Evolutionary conservation across 2,797 vertebrate genomes (phyloP).

Genomic region (Eulemur mongoz): DNA sequence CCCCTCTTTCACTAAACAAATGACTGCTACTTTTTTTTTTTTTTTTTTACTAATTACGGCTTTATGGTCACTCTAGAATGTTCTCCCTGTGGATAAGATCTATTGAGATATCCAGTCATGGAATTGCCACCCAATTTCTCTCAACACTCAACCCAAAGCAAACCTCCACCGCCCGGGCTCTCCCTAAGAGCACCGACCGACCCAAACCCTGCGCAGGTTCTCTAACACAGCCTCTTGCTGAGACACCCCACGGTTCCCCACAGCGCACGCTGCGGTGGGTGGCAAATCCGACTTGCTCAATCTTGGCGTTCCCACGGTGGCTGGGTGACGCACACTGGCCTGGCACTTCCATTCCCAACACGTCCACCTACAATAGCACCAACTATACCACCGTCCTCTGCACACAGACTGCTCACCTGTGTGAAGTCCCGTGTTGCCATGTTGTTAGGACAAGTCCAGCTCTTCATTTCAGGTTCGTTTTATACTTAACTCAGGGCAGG

Average conservation of each 20-base stretch:
- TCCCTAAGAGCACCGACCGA: background rate
- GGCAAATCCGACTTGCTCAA: background rate
- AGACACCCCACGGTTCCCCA: fast-evolving
- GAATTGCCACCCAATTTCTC: background rate
- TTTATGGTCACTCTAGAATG: background rate
- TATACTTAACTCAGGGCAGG: background rate
- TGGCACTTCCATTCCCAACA: background rate
- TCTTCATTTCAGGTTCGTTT: background rate
- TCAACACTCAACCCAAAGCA: background rate
- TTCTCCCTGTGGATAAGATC: background rate
- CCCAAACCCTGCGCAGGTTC: background rate
- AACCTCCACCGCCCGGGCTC: background rate
- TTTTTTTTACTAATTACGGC: background rate
- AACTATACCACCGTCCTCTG: background rate
- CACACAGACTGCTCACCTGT: background rate
- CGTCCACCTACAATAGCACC: fast-evolving
- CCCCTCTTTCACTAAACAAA: background rate
- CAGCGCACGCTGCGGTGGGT: fast-evolving
- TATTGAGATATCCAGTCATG: background rate
- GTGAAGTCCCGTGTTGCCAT: background rate
- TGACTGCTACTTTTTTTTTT: too few species aligned
- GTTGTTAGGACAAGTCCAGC: background rate
- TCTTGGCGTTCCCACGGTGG: fast-evolving
- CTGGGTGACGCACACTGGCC: fast-evolving
- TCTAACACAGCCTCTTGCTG: background rate